These are phyloP conservation scores for Ophioninae sp. DNA, from an alignment of 2,888 invertebrate species.

Conservation along the genomic window DNA sequence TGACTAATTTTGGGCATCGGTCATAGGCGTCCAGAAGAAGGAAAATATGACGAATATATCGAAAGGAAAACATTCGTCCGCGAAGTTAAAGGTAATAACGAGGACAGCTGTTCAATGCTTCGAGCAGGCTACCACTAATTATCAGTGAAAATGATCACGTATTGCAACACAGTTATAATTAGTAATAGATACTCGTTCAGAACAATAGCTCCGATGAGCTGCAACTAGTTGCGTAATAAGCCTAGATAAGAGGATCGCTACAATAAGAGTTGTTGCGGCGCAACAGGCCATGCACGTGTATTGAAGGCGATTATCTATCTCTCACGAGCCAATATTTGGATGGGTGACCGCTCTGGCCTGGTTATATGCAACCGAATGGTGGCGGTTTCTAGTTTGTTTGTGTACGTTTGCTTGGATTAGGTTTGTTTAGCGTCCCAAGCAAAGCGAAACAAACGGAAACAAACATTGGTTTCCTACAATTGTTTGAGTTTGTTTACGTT, in stretches of 20 bases:
- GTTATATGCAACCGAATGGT: neutral
- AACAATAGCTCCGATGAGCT: constrained; percentile 18
- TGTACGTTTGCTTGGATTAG: neutral
- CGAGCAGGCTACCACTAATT: constrained; percentile 45
- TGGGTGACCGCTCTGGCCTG: neutral
- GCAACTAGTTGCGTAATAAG: constrained; percentile 7
- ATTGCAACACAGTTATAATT: constrained; percentile 36
- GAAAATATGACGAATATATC: constrained; percentile 82
- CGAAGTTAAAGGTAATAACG: constrained; percentile 82
- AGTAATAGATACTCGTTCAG: constrained; percentile 21
- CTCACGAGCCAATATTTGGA: neutral
- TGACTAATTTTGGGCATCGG: neutral
- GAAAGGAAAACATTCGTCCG: constrained; percentile 82
- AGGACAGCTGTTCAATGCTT: constrained; percentile 47
- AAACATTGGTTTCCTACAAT: neutral
- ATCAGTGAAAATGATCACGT: neutral
- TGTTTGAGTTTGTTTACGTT: neutral
- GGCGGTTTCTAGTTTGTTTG: neutral
- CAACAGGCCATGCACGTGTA: neutral
- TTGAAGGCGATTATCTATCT: neutral
- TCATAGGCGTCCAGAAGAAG: neutral
- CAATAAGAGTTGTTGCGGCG: neutral
- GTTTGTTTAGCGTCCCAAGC: too few species aligned
- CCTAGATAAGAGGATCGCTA: constrained; percentile 3
- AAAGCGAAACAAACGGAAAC: neutral